Evolutionary conservation across 2,113 vertebrate genomes (phyloP).

Genomic region (Loxodonta africana): DNA sequence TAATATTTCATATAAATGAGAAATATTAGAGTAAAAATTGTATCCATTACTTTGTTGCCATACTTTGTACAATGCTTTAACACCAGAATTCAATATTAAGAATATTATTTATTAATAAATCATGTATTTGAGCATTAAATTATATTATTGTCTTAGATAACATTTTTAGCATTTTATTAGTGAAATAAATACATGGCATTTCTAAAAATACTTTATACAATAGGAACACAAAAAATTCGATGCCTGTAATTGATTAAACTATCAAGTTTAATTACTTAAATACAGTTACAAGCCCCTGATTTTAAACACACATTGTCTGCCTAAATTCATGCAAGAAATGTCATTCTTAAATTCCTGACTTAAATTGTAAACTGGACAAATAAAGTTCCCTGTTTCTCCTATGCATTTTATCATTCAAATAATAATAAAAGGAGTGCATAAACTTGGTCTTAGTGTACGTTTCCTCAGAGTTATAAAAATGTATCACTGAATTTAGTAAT

Average conservation of each 20-base stretch:
- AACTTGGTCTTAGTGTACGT: conserved; percentile 80
- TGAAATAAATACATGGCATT: neutral
- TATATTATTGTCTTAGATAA: neutral
- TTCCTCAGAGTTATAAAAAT: conserved; percentile 81
- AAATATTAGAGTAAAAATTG: neutral
- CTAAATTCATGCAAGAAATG: neutral
- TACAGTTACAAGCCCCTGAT: neutral
- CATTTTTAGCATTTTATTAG: neutral
- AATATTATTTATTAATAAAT: neutral
- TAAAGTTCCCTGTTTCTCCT: conserved; percentile 66
- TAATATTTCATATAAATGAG: neutral
- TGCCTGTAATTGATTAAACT: neutral
- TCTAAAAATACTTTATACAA: neutral
- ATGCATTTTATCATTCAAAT: conserved; percentile 77
- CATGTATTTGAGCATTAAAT: neutral
- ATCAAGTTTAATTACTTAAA: neutral
- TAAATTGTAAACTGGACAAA: conserved; percentile 67
- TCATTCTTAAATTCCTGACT: conserved; percentile 50
- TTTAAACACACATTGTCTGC: conserved; percentile 23
- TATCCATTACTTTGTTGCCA: neutral
- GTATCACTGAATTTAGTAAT: conserved; percentile 79
- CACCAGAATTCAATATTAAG: neutral
- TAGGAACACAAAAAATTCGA: neutral
- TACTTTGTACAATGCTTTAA: neutral
- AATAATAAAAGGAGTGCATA: conserved; percentile 70